A percentile compares a stretch with the other conserved stretches of the same genome.
These are phyloP conservation scores for Orussus abietinus DNA, from an alignment of 1,140 invertebrate genomes.

Conservation along the genomic window DNA sequence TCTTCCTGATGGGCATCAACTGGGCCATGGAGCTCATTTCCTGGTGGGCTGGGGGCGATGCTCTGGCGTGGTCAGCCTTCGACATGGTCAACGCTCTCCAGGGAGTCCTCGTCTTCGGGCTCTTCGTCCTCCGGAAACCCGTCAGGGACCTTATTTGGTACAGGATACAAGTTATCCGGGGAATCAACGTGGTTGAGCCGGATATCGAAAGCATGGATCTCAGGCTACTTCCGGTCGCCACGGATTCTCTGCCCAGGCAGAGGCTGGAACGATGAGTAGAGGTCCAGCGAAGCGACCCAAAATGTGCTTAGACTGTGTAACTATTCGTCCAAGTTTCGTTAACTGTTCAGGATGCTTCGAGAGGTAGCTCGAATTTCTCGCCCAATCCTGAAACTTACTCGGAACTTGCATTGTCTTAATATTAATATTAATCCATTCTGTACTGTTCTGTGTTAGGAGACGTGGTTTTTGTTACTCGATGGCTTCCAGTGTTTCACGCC, in stretches of 20 bases:
- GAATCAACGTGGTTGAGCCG: conserved; percentile 24
- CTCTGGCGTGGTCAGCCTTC: conserved; percentile 51
- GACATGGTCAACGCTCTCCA: conserved; percentile 55
- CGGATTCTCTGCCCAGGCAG: conserved; percentile 10
- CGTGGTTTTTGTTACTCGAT: no score
- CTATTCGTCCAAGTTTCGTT: no score
- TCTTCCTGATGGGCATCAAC: conserved; percentile 57
- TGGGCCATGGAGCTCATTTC: conserved; percentile 58
- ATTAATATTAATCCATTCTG: no score
- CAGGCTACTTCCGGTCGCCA: conserved; percentile 31
- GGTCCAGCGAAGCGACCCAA: no score
- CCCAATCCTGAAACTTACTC: no score
- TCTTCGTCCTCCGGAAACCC: conserved; percentile 55
- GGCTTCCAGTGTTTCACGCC: no score
- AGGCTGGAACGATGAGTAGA: background rate
- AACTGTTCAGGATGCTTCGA: no score
- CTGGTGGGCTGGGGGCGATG: conserved; percentile 44
- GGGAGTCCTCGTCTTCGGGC: conserved; percentile 52
- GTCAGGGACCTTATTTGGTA: conserved; percentile 44
- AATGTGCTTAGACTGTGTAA: no score
- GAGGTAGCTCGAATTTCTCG: no score
- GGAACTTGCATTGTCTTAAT: no score
- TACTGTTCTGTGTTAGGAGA: no score
- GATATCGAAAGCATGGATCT: conserved; percentile 36
- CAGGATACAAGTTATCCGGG: conserved; percentile 36